phyloP scores from a whole-genome alignment of 2,113 vertebrate genomes.

The Phylloscopus whistleri region DNA sequence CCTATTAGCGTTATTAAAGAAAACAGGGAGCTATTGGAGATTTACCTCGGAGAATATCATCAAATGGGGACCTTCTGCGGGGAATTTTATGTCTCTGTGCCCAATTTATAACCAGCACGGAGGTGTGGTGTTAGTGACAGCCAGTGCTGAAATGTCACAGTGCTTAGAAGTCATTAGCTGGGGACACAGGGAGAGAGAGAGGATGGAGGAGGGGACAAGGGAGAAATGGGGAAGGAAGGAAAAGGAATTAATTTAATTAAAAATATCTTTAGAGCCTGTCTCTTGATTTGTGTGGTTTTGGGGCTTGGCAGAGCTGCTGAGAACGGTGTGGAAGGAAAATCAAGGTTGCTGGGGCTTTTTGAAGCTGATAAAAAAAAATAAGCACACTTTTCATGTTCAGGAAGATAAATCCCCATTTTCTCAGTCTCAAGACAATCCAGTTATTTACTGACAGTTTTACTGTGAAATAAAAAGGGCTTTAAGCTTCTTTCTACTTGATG shows the following conservation, averaged over 20 bases:
- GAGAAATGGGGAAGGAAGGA: slow-evolving; percentile 38
- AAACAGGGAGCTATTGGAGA: slow-evolving; percentile 47
- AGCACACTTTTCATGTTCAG: slow-evolving; percentile 62
- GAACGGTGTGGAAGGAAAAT: slow-evolving; percentile 59
- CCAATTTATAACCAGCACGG: slow-evolving; percentile 41
- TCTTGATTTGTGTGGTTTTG: slow-evolving; percentile 63
- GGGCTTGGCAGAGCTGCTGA: slow-evolving; percentile 61
- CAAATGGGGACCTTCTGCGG: slow-evolving; percentile 8
- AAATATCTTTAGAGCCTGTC: slow-evolving; percentile 66
- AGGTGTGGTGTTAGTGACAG: slow-evolving; percentile 60
- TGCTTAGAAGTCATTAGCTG: slow-evolving; percentile 62
- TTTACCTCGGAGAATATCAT: slow-evolving; percentile 43
- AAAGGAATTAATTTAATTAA: slow-evolving; percentile 66
- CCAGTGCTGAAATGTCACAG: slow-evolving; percentile 67
- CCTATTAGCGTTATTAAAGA: slow-evolving; percentile 53
- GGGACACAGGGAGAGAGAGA: slow-evolving; percentile 40
- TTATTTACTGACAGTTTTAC: slow-evolving; percentile 69
- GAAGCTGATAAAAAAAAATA: slow-evolving; percentile 62
- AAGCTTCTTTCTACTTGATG: slow-evolving; percentile 67
- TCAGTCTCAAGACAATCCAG: slow-evolving; percentile 68
- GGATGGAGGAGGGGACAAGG: slow-evolving; percentile 18
- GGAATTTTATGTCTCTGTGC: slow-evolving; percentile 29
- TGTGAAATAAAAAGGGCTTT: slow-evolving; percentile 67
- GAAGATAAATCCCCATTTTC: slow-evolving; percentile 66
- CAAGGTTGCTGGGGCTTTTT: slow-evolving; percentile 64